Base-by-base conservation (phyloP, 30 jellyfish, hydroid and myxozoan genomes). In the Aurelia sp. region DNA sequence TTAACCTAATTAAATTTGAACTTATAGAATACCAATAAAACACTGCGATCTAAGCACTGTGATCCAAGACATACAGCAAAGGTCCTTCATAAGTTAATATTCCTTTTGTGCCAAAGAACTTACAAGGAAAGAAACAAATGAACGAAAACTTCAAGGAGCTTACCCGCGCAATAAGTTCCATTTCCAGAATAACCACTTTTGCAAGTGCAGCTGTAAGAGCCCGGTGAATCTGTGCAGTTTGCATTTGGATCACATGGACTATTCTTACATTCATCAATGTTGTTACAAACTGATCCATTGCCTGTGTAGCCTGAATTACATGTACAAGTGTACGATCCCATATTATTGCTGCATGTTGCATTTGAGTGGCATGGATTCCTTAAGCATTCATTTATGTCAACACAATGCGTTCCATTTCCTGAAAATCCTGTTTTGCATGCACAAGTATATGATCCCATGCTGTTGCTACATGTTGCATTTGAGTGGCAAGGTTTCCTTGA, bases 271-370 rank as follows among this genome's bases (percentile, higher is more conserved):
- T 27, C 86, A 7, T 57, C 15, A 7, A 44, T 13, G 61, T 71
- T 71, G 13, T 18, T 37, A 51, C 90, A 81, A 30, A 47, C 30
- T 57, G 53, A 51, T 23, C 87, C 87, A 62, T 59, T 76, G 13
- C 87, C 87, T 7, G 78, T 59, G 67, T 76, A 76, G 1, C 87
- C 87, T 4, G 35, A 11, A 13, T 76, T 61, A 61, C 87, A 76
- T 10, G 18, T 13, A 57, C 95, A 85, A 4, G 19, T 51, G 69
- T 37, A 74, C 8, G 69, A n/a, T 9, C 95, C 89, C 0, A 12
- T 20, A 27, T 31, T 85, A 35, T 85, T 72, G 59, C 5, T 59
- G 48, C 95, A 85, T 15, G 77, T 85, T n/a, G 95, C 95, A 12
- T 76, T 74, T 22, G 17, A 15, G 33, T 85, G 84, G 48, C 95